These are phyloP conservation scores for Numida meleagris DNA, from an alignment of 2,113 vertebrate species.

Conservation along the genomic window DNA sequence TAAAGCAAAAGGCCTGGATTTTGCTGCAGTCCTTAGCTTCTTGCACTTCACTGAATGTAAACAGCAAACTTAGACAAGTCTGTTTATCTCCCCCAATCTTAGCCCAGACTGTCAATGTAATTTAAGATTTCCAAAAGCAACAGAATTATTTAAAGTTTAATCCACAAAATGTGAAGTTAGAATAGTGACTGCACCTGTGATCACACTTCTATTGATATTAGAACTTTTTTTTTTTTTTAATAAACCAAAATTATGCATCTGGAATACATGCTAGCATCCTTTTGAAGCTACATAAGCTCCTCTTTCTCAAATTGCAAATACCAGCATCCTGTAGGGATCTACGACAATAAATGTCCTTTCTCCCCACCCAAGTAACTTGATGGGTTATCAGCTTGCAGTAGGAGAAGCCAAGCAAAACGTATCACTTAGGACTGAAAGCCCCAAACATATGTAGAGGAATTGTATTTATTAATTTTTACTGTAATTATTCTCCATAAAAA, in stretches of 20 bases:
- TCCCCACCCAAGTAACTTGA: background rate
- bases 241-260: background rate
- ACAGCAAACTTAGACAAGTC: background rate
- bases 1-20: background rate
- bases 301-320: background rate
- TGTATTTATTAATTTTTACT: background rate
- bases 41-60: background rate
- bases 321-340: background rate
- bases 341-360: background rate
- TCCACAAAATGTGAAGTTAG: background rate
- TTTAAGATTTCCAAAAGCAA: background rate
- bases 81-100: background rate
- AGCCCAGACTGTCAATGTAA: background rate
- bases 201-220: background rate
- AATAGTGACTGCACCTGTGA: background rate
- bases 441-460: background rate
- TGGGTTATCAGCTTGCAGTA: background rate
- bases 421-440: background rate
- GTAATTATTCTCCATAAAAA: constrained; percentile 6
- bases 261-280: background rate
- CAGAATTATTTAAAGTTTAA: background rate
- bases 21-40: background rate
- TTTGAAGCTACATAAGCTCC: background rate
- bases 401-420: background rate
- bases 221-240: background rate